phyloP scores from a whole-genome alignment of 2,797 vertebrate species.

The Spizella passerina region DNA sequence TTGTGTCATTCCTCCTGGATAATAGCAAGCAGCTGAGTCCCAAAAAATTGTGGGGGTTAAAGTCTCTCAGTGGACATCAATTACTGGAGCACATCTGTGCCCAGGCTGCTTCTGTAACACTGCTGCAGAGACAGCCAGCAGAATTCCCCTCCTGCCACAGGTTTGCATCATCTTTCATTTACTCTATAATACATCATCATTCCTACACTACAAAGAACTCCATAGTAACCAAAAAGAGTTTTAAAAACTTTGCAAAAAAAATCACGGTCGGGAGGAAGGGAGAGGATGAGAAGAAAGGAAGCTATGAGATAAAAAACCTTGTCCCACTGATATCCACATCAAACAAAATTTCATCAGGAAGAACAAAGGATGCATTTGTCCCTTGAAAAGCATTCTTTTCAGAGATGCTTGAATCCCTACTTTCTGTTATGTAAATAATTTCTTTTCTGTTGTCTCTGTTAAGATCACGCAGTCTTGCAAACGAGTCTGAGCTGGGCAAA shows the following conservation, averaged over 20 bases:
- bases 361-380: neutral
- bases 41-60: neutral
- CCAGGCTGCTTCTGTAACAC: neutral
- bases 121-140: neutral
- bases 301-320: neutral
- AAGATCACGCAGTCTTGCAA: neutral
- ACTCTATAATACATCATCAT: neutral
- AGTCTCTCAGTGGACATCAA: neutral
- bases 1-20: neutral
- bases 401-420: neutral
- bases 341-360: neutral
- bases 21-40: neutral
- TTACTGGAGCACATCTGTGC: neutral
- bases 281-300: neutral
- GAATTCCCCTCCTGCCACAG: neutral
- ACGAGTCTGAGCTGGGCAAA: neutral
- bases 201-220: neutral
- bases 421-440: slow-evolving; percentile 9
- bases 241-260: neutral
- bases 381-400: neutral
- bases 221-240: neutral
- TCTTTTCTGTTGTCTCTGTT: neutral
- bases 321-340: neutral
- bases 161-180: neutral
- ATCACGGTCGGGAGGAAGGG: accelerated